Evolutionary conservation across 2,888 invertebrate genomes (phyloP).

Genomic region (Xanthorhoe spadicearia): DNA sequence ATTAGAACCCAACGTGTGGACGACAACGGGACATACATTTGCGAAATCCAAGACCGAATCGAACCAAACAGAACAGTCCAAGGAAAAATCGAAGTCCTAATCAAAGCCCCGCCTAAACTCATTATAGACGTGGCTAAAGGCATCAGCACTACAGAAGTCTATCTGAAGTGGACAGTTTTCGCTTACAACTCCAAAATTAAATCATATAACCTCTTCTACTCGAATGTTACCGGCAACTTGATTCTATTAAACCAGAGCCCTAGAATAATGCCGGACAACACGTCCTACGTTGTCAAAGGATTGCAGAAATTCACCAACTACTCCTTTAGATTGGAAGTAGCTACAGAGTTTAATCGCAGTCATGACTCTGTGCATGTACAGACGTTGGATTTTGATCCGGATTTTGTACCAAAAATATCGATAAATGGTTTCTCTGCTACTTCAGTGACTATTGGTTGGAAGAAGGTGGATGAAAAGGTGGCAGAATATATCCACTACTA

Average conservation of each 20-base stretch:
- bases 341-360: conserved; percentile 87
- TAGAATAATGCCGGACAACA: conserved; percentile 86
- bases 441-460: conserved; percentile 93
- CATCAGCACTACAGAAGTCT: conserved; percentile 90
- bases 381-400: conserved; percentile 89
- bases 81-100: conserved; percentile 81
- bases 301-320: conserved; percentile 88
- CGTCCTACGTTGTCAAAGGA: conserved; percentile 88
- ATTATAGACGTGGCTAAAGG: conserved; percentile 89
- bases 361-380: conserved; percentile 67
- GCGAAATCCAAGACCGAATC: conserved; percentile 60
- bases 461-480: conserved; percentile 85
- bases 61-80: conserved; percentile 63
- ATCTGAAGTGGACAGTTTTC: conserved; percentile 92
- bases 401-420: conserved; percentile 91
- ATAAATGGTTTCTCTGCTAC: conserved; percentile 88
- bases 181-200: conserved; percentile 89
- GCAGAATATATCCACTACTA: conserved; percentile 91
- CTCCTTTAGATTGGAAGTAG: conserved; percentile 87
- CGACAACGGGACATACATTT: conserved; percentile 87
- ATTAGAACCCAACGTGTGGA: conserved; percentile 83
- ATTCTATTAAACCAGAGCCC: conserved; percentile 53
- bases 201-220: conserved; percentile 84
- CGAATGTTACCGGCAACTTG: conserved; percentile 36
- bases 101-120: conserved; percentile 89